These are phyloP conservation scores for Acanthopagrus latus DNA, from an alignment of 2,797 vertebrate species.

Conservation along the genomic window DNA sequence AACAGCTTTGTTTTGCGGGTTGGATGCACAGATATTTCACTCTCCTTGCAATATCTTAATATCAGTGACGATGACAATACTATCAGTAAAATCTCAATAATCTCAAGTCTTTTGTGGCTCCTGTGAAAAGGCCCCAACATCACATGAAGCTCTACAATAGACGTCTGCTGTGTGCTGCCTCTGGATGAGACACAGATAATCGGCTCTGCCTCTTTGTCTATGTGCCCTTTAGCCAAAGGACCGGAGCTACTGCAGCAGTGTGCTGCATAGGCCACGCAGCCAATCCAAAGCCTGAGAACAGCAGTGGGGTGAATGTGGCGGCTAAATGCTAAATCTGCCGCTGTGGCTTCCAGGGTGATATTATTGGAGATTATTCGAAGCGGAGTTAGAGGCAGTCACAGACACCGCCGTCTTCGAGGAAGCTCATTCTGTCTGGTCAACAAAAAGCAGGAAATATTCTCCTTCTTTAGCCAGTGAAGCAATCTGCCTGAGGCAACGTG, in stretches of 20 bases:
- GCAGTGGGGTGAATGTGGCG: constrained; percentile 46
- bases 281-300: constrained; percentile 57
- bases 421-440: constrained; percentile 54
- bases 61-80: constrained; percentile 64
- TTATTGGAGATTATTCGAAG: constrained; percentile 69
- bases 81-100: constrained; percentile 78
- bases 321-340: constrained; percentile 67
- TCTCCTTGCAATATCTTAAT: constrained; percentile 66
- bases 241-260: constrained; percentile 60
- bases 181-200: constrained; percentile 76
- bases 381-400: constrained; percentile 46
- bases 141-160: constrained; percentile 68
- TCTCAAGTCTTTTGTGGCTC: constrained; percentile 73
- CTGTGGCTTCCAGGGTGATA: constrained; percentile 62
- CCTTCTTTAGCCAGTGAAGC: constrained; percentile 56
- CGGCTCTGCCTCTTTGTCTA: constrained; percentile 75
- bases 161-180: constrained; percentile 59
- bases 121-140: constrained; percentile 71
- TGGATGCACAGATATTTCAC: constrained; percentile 66
- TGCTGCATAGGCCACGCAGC: constrained; percentile 37
- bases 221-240: constrained; percentile 74
- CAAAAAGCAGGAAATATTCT: constrained; percentile 58
- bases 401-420: constrained; percentile 50
- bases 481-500: constrained; percentile 64
- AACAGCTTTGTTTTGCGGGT: constrained; percentile 69